A percentile compares a stretch with the other conserved stretches of the same genome.
Conservation (phyloP, 2,113 vertebrate species). For the Corvus moneduloides region DNA sequence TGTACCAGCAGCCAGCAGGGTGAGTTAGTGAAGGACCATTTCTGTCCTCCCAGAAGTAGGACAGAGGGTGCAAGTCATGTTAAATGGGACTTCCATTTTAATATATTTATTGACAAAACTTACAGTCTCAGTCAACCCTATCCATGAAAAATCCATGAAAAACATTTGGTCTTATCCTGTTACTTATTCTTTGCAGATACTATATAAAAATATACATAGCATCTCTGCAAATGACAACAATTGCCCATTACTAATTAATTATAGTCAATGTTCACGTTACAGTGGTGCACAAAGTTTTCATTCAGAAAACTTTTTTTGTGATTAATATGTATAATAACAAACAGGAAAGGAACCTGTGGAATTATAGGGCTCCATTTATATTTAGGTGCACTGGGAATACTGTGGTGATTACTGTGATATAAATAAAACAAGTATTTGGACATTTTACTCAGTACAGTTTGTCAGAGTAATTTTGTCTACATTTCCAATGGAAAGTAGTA, state of each 20-base stretch:
- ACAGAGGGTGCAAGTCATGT: background rate
- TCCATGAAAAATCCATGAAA: background rate
- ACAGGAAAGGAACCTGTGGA: background rate
- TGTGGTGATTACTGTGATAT: background rate
- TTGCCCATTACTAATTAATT: background rate
- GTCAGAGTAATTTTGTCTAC: background rate
- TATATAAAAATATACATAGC: background rate
- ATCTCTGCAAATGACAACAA: background rate
- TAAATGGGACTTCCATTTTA: background rate
- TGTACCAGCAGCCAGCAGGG: background rate
- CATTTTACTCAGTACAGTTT: background rate
- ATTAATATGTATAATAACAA: background rate
- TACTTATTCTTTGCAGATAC: background rate
- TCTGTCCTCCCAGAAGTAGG: background rate
- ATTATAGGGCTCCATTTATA: constrained; percentile 6
- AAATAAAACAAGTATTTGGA: background rate
- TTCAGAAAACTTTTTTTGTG: background rate
- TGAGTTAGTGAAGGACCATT: background rate
- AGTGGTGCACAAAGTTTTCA: background rate
- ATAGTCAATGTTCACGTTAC: background rate
- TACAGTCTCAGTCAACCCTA: background rate
- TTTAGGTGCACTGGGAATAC: background rate
- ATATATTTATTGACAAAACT: background rate
- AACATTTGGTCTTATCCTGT: background rate
- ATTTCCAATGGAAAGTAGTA: background rate